Evolutionary conservation across 1,140 invertebrate genomes (phyloP), one percentile per base, ranked within the genome.

Genomic region (Palaemon carinicauda): DNA sequence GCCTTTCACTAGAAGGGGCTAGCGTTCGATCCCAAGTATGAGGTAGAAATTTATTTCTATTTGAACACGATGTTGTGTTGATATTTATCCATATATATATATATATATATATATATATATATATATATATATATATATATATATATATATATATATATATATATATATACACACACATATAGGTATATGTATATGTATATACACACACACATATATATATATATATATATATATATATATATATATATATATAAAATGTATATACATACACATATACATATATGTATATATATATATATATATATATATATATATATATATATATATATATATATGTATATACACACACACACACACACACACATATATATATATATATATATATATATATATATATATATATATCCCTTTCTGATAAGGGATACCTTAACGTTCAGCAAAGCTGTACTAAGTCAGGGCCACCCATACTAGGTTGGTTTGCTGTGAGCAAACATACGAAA

Each of bases 81-180:
- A n/a, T n/a, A n/a, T n/a, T n/a, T n/a, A n/a, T n/a, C n/a, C 74
- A 74, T 52, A 73, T 83, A 53, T 27, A 78, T 78, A 78, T 53
- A 78, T 78, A 78, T 27, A 54, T 78, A 50, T 52, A 52, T 77
- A 21, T 52, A 78, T 52, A 50, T 78, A 78, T 78, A 78, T 78
- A 78, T 78, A 52, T 78, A 52, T 52, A 78, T 78, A 52, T 52
- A 79, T 53, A 56, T 79, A 79, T 79, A 79, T 53, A 54, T 54
- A 78, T 79, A 53, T 54, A 17, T 50, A 7, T 29, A 14, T 79
- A 56, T 54, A 56, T 56, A 80, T 17, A 54, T 80, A 80, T 14
- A 21, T 14, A 65, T n/a, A 65, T n/a, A 65, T 1, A 65, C 17
- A 65, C 10, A 21, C 17, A 80, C 1, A 56, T 56, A 56, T 17